phyloP scores from a whole-genome alignment of 2,888 invertebrate species.

The Aporophyla lueneburgensis region DNA sequence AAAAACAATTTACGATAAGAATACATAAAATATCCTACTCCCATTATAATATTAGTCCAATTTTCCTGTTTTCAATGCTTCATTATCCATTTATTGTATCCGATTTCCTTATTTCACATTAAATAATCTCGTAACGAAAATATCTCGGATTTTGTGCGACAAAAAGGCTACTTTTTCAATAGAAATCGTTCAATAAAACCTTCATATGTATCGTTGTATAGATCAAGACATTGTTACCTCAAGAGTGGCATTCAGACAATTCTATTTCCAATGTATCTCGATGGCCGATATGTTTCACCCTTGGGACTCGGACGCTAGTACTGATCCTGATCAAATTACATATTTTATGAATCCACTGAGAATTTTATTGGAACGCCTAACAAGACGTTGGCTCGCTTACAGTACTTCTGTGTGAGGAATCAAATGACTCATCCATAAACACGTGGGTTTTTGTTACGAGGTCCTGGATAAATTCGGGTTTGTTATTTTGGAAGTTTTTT shows the following conservation, averaged over 20 bases:
- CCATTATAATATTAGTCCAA: neutral
- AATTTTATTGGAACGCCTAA: slow-evolving; percentile 72
- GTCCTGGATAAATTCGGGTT: slow-evolving; percentile 2
- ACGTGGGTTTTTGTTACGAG: slow-evolving; percentile 34
- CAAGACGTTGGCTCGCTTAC: slow-evolving; percentile 67
- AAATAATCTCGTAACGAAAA: slow-evolving; percentile 12
- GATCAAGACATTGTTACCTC: slow-evolving; percentile 61
- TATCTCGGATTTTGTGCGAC: neutral
- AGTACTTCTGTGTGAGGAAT: slow-evolving; percentile 56
- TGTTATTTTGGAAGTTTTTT: slow-evolving; percentile 11
- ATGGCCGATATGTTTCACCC: slow-evolving; percentile 66
- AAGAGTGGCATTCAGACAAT: slow-evolving; percentile 59
- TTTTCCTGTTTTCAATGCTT: slow-evolving; percentile 25
- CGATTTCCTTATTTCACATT: slow-evolving; percentile 7
- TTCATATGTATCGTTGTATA: slow-evolving; percentile 46
- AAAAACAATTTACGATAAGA: slow-evolving; percentile 8
- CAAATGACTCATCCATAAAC: slow-evolving; percentile 62
- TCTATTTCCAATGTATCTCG: slow-evolving; percentile 66
- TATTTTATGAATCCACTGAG: slow-evolving; percentile 78
- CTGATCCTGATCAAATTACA: slow-evolving; percentile 79
- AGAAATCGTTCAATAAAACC: slow-evolving; percentile 37
- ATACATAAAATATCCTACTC: neutral
- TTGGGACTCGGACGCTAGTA: slow-evolving; percentile 69
- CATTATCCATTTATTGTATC: slow-evolving; percentile 26
- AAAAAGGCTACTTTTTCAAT: slow-evolving; percentile 28